Base-by-base conservation (phyloP, 1,140 invertebrate genomes). In the Monochamus saltuarius region DNA sequence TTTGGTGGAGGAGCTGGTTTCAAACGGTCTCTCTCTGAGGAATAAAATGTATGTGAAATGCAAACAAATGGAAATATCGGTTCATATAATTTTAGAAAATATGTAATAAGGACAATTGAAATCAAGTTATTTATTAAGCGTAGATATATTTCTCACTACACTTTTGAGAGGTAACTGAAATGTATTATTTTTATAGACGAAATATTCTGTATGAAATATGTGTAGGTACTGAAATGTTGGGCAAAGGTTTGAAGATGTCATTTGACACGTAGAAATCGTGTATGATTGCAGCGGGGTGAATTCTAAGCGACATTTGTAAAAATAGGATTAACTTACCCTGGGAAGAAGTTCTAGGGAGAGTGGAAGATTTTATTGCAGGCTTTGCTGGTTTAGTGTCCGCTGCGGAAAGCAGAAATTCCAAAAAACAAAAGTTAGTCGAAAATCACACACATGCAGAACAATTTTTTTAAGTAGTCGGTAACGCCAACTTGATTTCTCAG, bases 311-410 rank as follows among this genome's bases (percentile, higher is more conserved):
- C 2, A 29, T 29, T 3, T 29, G 22, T 29, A 29, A 29, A 29
- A 29, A 29, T 29, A 29, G 22, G 22, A 13, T 2, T 14, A 29
- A 64, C 73, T 89, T 91, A 94, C 92, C 92, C 92, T 94, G 91
- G 63, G 90, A 92, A 67, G 91, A 93, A 76, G 89, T 93, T 83
- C 92, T 85, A 72, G 92, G 92, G 77, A 95, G 86, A 72, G 92
- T 94, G 68, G 91, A 94, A 74, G 91, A 93, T 84, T 95, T 95
- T 81, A 95, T 94, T 77, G 92, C 92, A 77, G 92, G 91, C 85
- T 94, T 95, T 74, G 91, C 87, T 75, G 92, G 92, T 84, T 94
- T 94, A 80, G 89, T 88, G 81, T 94, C 90, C 83, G 89, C 91
- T 93, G 81, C 77, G 80, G 54, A 79, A 80, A 73, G 78, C 75